Base-by-base conservation (phyloP, 1,140 invertebrate species). In the Drosophila bocki region DNA sequence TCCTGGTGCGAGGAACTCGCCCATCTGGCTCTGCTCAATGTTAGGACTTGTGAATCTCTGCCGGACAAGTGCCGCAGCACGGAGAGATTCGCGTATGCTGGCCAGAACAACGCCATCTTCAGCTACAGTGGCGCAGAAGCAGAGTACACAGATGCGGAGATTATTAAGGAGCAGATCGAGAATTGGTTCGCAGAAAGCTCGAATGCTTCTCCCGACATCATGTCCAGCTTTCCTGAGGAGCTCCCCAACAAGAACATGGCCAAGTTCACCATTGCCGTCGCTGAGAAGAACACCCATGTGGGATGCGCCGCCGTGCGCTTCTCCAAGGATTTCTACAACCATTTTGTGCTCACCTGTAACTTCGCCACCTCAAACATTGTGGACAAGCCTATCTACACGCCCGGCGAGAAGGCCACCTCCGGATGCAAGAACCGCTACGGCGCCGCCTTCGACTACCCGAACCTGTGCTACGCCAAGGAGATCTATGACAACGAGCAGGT, bases 11-110 rank as follows among this genome's bases (percentile, higher is more conserved):
- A 91, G 26, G 85, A 91, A 22, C 70, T 91, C 0, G 9, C 85
- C 1, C 70, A 80, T 26, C 32, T 91, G 39, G 86, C 86, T 5
- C 15, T 67, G 0, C 65, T 80, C 1, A 90, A 90, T 19, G 85
- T 76, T 1, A 68, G 65, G 37, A 84, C 75, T 3, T 84, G 84
- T 19, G 59, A 78, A 0, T 82, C 75, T 3, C 5, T 77, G 33
- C 71, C 75, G 0, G 85, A 90, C 56, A 79, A 84, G 35, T 88
- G 85, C 41, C 85, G 81, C 62, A 88, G 84, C 72, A 90, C 84
- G 0, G 80, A 90, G 26, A 69, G 81, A 13, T 90, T 82, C 29
- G 78, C 75, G 2, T 88, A 82, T 35, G 78, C 84, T 7, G 84
- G 80, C 6, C 85, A 90, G 33, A 90, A 79, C 50, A 82, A 76